Evolutionary conservation across 2,797 vertebrate genomes (phyloP).

Genomic region (Philypnodon macrostomus): DNA sequence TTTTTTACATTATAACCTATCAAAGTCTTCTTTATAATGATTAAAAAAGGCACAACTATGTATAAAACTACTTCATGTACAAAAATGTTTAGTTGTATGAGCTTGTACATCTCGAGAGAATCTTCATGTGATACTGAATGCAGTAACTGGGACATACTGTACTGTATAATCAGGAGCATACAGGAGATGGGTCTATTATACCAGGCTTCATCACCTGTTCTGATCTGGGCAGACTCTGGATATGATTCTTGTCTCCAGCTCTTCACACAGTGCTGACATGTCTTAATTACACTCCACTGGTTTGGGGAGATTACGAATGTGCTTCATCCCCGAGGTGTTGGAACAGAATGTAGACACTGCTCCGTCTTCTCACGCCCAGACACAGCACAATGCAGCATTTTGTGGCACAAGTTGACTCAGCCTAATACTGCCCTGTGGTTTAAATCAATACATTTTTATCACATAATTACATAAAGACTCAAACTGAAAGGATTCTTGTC

Average conservation of each 20-base stretch:
- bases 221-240: constrained; percentile 58
- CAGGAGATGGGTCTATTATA: constrained; percentile 38
- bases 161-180: constrained; percentile 36
- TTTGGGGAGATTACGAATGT: constrained; percentile 63
- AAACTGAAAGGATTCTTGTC: constrained; percentile 65
- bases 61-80: constrained; percentile 80
- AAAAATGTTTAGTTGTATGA: constrained; percentile 82
- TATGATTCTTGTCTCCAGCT: constrained; percentile 53
- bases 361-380: constrained; percentile 54
- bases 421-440: constrained; percentile 73
- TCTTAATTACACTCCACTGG: constrained; percentile 60
- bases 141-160: constrained; percentile 63
- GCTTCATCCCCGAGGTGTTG: constrained; percentile 63
- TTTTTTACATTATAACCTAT: constrained; percentile 76
- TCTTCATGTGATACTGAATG: constrained; percentile 61
- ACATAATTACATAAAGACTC: constrained; percentile 69
- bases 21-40: constrained; percentile 78
- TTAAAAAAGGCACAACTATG: constrained; percentile 82
- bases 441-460: constrained; percentile 72
- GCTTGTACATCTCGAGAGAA: constrained; percentile 78
- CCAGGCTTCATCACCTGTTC: constrained; percentile 46
- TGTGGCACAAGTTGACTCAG: constrained; percentile 65
- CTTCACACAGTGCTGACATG: constrained; percentile 51
- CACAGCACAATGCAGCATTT: constrained; percentile 71
- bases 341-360: constrained; percentile 66